Evolutionary conservation across 2,888 invertebrate genomes (phyloP).

Genomic region (Cataglyphis livida): DNA sequence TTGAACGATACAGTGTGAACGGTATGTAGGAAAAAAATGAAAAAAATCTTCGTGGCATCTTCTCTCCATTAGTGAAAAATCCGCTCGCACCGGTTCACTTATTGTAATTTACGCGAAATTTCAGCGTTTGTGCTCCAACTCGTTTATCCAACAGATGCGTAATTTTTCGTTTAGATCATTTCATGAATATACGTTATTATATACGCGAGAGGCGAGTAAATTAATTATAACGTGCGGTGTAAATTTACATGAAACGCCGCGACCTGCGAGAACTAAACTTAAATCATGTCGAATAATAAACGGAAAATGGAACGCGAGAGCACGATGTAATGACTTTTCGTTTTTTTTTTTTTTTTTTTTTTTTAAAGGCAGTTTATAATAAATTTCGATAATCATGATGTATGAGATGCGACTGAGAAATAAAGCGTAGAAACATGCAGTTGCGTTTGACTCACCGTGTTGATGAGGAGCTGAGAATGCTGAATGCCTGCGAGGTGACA

Average conservation of each 20-base stretch:
- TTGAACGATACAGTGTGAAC: neutral
- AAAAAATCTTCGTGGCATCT: neutral
- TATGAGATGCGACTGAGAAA: constrained; percentile 75
- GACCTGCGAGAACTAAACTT: constrained; percentile 2
- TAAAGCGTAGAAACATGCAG: constrained; percentile 61
- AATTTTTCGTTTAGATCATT: constrained; percentile 37
- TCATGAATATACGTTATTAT: constrained; percentile 23
- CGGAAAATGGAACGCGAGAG: neutral
- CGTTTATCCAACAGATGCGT: constrained; percentile 21
- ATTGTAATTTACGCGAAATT: constrained; percentile 31
- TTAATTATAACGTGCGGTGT: constrained; percentile 44
- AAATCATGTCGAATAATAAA: constrained; percentile 40
- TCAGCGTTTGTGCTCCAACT: neutral
- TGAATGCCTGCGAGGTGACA: constrained; percentile 85
- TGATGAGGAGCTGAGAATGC: constrained; percentile 87
- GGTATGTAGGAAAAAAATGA: neutral
- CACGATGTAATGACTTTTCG: neutral
- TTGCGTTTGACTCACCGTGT: constrained; percentile 86
- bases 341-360: neutral
- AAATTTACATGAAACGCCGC: constrained; percentile 33
- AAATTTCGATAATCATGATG: constrained; percentile 16
- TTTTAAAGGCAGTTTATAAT: neutral
- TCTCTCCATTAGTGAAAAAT: neutral
- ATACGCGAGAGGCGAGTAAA: constrained; percentile 17
- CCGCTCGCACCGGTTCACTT: neutral